A percentile compares a stretch with the other conserved stretches of the same genome.
These are phyloP conservation scores for Peromyscus eremicus DNA, from an alignment of 2,797 vertebrate species.

Conservation along the genomic window DNA sequence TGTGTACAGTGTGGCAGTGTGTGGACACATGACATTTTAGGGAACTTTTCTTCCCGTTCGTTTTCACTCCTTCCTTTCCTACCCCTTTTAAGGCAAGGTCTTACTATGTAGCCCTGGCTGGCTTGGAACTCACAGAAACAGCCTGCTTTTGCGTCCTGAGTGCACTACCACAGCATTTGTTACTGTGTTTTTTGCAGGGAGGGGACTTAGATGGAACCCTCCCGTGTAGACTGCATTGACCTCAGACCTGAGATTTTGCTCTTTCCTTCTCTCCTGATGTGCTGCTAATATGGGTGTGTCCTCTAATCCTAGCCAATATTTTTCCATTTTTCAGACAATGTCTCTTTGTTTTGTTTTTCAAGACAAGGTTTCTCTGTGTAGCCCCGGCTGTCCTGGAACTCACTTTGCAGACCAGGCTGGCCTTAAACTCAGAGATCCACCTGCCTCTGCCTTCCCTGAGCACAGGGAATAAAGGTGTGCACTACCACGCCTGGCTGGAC, in stretches of 20 bases:
- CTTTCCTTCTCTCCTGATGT: not conserved
- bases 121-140: not conserved
- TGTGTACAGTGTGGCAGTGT: not conserved
- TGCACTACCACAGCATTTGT: not conserved
- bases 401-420: not conserved
- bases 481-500: not conserved
- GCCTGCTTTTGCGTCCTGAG: not conserved
- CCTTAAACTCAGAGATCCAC: not conserved
- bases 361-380: not conserved
- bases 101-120: not conserved
- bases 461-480: not conserved
- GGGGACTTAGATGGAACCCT: not conserved
- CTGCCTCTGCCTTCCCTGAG: not conserved
- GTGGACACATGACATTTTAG: not conserved
- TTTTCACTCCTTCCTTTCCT: not conserved
- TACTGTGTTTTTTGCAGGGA: not conserved
- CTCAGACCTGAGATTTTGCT: not conserved
- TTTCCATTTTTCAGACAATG: not conserved
- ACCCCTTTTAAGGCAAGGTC: not conserved
- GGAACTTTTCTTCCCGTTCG: not conserved
- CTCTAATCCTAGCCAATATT: not conserved
- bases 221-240: not conserved
- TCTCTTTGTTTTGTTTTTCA: not conserved
- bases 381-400: not conserved
- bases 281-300: too few species aligned